Percentiles rank a stretch among this genome's conserved stretches.
Evolutionary conservation across 2,888 invertebrate species (phyloP).

Genomic region (Drosophila demipolita): DNA sequence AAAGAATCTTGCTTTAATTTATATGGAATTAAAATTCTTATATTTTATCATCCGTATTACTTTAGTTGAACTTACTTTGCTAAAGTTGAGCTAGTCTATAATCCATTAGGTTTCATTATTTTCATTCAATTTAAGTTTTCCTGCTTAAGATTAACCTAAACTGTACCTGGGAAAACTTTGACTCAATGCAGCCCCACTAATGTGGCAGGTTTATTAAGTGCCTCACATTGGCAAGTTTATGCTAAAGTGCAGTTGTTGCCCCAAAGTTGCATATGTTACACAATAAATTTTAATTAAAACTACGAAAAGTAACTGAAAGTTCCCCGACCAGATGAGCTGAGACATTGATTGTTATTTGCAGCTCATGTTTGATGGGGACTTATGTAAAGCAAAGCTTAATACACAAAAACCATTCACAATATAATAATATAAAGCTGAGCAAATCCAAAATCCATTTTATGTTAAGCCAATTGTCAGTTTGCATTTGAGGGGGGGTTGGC

Average conservation of each 20-base stretch:
- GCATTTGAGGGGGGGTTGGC: constrained; percentile 6
- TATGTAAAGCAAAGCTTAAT: constrained; percentile 6
- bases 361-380: background rate
- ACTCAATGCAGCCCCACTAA: background rate
- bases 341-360: constrained; percentile 24
- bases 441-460: constrained; percentile 39
- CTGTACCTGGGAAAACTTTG: constrained; percentile 4
- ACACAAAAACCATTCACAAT: constrained; percentile 12
- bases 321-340: constrained; percentile 29
- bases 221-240: constrained; percentile 13
- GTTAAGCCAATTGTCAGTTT: constrained; percentile 59
- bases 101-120: background rate
- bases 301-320: constrained; percentile 27
- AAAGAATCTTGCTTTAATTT: background rate
- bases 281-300: constrained; percentile 60
- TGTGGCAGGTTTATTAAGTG: constrained; percentile 22
- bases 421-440: constrained; percentile 27
- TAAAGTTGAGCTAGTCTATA: too few relatives aligned
- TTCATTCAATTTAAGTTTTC: background rate
- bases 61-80: background rate
- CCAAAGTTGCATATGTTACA: constrained; percentile 27
- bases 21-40: too few relatives aligned
- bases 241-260: constrained; percentile 9
- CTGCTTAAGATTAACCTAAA: background rate
- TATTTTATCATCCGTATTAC: background rate